Percentiles rank a stretch among this genome's conserved stretches.
phyloP scores from a whole-genome alignment of 2,888 invertebrate genomes.

The Lapara coniferarum region DNA sequence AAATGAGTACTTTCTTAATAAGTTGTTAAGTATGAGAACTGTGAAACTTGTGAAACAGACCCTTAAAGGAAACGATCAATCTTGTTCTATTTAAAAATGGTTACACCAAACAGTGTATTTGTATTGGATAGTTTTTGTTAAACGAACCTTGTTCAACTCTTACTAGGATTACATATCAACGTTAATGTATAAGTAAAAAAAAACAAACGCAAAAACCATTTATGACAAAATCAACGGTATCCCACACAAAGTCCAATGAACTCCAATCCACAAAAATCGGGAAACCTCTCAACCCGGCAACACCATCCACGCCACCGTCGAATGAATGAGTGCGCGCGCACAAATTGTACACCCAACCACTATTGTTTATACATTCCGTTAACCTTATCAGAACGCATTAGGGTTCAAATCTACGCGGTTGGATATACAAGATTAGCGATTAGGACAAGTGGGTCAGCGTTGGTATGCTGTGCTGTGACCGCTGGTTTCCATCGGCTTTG shows the following conservation, averaged over 20 bases:
- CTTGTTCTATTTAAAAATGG: too few species aligned
- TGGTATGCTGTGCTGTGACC: slow-evolving; percentile 38
- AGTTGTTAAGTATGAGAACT: too few species aligned
- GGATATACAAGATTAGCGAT: slow-evolving; percentile 46
- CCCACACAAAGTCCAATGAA: neutral
- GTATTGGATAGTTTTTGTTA: too few species aligned
- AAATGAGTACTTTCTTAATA: too few species aligned
- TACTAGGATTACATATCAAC: too few species aligned
- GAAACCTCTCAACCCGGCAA: slow-evolving; percentile 30
- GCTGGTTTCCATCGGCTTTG: slow-evolving; percentile 32
- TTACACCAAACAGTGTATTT: too few species aligned
- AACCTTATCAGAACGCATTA: slow-evolving; percentile 17
- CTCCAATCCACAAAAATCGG: neutral
- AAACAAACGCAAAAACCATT: too few species aligned
- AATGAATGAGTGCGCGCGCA: slow-evolving; percentile 79
- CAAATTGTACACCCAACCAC: slow-evolving; percentile 27
- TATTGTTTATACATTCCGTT: slow-evolving; percentile 25
- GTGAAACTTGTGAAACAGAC: too few species aligned
- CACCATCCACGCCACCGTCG: slow-evolving; percentile 37
- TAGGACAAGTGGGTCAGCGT: slow-evolving; percentile 58
- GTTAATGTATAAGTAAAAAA: too few species aligned
- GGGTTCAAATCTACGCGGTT: slow-evolving; percentile 20
- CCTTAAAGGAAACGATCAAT: too few species aligned
- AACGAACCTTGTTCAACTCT: too few species aligned
- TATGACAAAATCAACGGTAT: neutral